Evolutionary conservation across 2,113 vertebrate genomes (phyloP).

Genomic region (Columba livia): DNA sequence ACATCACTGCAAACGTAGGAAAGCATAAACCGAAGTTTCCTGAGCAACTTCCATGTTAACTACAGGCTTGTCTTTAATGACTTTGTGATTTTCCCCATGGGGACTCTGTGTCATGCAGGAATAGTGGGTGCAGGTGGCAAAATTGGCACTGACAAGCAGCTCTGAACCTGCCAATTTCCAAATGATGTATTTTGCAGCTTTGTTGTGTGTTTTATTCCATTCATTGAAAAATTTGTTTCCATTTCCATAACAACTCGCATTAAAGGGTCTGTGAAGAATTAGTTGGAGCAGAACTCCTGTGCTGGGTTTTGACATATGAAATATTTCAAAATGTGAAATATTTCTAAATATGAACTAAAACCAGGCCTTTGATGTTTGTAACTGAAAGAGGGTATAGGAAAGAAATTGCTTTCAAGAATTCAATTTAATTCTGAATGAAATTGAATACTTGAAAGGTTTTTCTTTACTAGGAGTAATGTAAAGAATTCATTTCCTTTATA

Average conservation of each 20-base stretch:
- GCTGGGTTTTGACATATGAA: not conserved
- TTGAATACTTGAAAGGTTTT: not conserved
- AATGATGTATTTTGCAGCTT: not conserved
- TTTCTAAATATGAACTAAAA: not conserved
- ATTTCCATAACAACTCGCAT: not conserved
- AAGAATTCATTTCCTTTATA: not conserved
- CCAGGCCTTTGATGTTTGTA: not conserved
- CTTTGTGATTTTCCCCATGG: no score
- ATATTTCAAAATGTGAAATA: not conserved
- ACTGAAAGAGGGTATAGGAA: not conserved
- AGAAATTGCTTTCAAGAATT: not conserved
- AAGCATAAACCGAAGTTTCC: not conserved
- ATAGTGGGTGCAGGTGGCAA: not conserved
- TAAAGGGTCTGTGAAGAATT: not conserved
- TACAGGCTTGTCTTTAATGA: not conserved
- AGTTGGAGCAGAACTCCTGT: not conserved
- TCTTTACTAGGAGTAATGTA: not conserved
- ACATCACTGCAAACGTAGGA: not conserved
- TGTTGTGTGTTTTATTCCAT: not conserved
- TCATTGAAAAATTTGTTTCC: not conserved
- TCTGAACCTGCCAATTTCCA: not conserved
- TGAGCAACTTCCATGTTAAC: not conserved
- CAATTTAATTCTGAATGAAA: not conserved
- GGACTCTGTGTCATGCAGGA: not conserved
- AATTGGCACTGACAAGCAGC: not conserved